Conservation (phyloP, 2,797 vertebrate species). For the Melanotaenia nigrans region DNA sequence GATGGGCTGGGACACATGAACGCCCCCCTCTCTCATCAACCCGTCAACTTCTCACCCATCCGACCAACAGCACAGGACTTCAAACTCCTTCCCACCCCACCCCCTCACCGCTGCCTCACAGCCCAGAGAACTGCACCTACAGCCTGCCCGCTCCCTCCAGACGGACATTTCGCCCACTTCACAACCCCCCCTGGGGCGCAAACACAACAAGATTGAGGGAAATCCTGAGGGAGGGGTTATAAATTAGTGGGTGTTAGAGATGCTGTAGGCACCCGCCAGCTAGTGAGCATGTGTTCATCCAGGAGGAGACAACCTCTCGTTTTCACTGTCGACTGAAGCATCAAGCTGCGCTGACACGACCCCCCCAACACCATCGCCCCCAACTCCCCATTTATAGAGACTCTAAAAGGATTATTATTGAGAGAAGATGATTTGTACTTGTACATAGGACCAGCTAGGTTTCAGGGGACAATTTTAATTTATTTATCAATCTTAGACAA, state of each 20-base stretch:
- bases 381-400: conserved; percentile 22
- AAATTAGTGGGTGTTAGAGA: conserved; percentile 7
- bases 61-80: conserved; percentile 66
- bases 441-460: conserved; percentile 79
- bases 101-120: conserved; percentile 41
- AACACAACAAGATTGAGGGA: conserved; percentile 21
- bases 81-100: conserved; percentile 33
- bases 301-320: conserved; percentile 33
- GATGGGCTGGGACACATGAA: conserved; percentile 96
- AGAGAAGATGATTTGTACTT: conserved; percentile 74
- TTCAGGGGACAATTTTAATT: conserved; percentile 81
- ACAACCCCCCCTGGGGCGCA: conserved; percentile 16
- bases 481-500: conserved; percentile 79
- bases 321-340: not conserved
- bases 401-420: conserved; percentile 47
- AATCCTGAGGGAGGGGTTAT: conserved; percentile 18
- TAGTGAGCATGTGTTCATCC: conserved; percentile 39
- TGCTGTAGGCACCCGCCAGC: not conserved
- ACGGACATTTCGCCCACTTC: conserved; percentile 37
- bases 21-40: not conserved
- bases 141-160: conserved; percentile 4
- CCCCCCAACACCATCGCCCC: not conserved
- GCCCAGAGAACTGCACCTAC: conserved; percentile 73
- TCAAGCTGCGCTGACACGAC: not conserved
- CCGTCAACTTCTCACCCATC: not conserved